phyloP scores from a whole-genome alignment of 2,113 vertebrate genomes.

The Neofelis nebulosa region DNA sequence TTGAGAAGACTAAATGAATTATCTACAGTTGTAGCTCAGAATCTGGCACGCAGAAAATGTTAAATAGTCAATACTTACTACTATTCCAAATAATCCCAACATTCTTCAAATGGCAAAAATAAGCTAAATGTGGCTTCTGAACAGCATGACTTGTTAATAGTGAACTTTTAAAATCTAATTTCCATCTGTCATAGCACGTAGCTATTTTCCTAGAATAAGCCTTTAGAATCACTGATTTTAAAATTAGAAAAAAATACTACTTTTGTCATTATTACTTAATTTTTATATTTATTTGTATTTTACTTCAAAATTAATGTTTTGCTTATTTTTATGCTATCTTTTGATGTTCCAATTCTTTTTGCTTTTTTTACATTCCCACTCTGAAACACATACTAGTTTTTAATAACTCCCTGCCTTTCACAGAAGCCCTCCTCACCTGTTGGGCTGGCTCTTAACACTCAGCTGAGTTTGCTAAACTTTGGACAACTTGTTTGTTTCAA shows the following conservation, averaged over 20 bases:
- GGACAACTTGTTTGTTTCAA: not conserved
- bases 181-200: not conserved
- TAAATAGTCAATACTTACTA: not conserved
- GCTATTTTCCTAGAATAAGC: not conserved
- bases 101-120: not conserved
- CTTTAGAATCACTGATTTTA: not conserved
- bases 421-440: not conserved
- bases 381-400: not conserved
- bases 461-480: not conserved
- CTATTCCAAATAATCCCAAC: not conserved
- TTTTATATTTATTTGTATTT: not conserved
- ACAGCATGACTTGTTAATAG: not conserved
- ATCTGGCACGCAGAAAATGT: not conserved
- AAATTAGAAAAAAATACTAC: constrained; percentile 14
- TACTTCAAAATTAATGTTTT: not conserved
- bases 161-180: not conserved
- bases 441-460: not conserved
- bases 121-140: not conserved
- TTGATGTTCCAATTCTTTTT: not conserved
- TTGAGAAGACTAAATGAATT: not conserved
- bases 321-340: not conserved
- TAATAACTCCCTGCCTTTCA: not conserved
- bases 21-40: not conserved
- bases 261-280: not conserved
- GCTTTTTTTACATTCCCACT: not conserved